phyloP scores from a whole-genome alignment of 2,888 invertebrate genomes.

The Unio pictorum region DNA sequence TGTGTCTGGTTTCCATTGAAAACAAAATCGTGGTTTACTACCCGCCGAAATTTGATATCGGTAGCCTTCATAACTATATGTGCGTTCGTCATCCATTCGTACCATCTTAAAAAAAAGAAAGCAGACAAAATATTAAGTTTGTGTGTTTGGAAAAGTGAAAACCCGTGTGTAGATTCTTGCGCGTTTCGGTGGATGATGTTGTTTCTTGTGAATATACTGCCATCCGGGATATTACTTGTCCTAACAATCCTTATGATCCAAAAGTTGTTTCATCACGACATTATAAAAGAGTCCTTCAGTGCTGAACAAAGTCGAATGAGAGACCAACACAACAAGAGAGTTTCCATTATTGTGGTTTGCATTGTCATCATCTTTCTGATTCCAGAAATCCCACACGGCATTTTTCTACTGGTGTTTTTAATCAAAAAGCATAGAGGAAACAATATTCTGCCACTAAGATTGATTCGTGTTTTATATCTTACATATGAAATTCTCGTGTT shows the following conservation, averaged over 20 bases:
- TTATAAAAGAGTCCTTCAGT: no score
- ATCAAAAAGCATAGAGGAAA: slow-evolving; percentile 4
- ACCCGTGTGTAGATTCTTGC: slow-evolving; percentile 11
- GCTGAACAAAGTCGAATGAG: no score
- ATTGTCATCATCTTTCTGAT: slow-evolving; percentile 34
- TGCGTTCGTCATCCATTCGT: slow-evolving; percentile 20
- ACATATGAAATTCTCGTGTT: slow-evolving; percentile 17
- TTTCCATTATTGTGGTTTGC: not conserved
- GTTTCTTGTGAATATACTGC: slow-evolving; percentile 20
- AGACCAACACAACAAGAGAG: no score
- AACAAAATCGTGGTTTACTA: slow-evolving; percentile 13
- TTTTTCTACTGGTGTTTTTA: slow-evolving; percentile 17
- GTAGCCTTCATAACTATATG: slow-evolving; percentile 15
- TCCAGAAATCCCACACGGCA: slow-evolving; percentile 33
- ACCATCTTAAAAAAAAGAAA: slow-evolving; percentile 12
- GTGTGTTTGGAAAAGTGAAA: slow-evolving; percentile 10
- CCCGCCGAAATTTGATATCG: slow-evolving; percentile 4
- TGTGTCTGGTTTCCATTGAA: slow-evolving; percentile 24
- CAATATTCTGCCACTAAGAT: slow-evolving; percentile 4
- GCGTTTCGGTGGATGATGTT: slow-evolving; percentile 17
- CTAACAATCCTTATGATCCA: slow-evolving; percentile 20
- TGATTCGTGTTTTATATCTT: slow-evolving; percentile 11
- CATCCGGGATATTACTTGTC: slow-evolving; percentile 24
- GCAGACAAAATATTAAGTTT: not conserved
- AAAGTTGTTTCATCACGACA: no score